These are phyloP conservation scores for Oscheius sp. DNA, from an alignment of 2,888 invertebrate genomes.

Conservation along the genomic window DNA sequence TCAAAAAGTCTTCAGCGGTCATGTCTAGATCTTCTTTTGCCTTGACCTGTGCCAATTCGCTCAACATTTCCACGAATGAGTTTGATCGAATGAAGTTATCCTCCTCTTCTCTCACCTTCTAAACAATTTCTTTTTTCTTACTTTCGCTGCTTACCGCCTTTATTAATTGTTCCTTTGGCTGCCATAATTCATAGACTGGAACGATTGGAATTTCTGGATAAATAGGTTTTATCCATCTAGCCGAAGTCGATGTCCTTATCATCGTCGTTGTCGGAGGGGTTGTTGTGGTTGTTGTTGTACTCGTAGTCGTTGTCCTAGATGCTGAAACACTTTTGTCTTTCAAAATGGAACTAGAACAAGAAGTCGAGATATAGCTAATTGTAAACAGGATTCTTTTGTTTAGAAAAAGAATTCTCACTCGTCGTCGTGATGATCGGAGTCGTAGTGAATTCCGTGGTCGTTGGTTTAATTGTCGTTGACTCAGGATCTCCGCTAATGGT, in stretches of 20 bases:
- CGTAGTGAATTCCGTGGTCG: conserved; percentile 12
- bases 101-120: conserved; percentile 8
- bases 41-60: conserved; percentile 46
- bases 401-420: no score
- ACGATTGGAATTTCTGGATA: conserved; percentile 46
- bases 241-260: neutral
- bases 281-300: conserved; percentile 6
- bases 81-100: conserved; percentile 43
- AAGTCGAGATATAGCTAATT: no score
- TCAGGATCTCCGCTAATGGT: conserved; percentile 8
- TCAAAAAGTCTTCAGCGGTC: conserved; percentile 18
- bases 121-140: neutral
- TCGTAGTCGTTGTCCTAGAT: conserved; percentile 3
- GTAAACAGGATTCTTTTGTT: no score
- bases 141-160: neutral
- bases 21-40: conserved; percentile 39
- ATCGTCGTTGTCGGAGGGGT: conserved; percentile 6
- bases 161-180: conserved; percentile 11
- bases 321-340: neutral
- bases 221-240: conserved; percentile 31
- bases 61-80: conserved; percentile 45
- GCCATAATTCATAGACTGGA: conserved; percentile 43
- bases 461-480: neutral
- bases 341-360: no score
- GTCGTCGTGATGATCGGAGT: conserved; percentile 12